phyloP scores from a whole-genome alignment of 2,888 invertebrate genomes.

The Colostygia pectinataria region DNA sequence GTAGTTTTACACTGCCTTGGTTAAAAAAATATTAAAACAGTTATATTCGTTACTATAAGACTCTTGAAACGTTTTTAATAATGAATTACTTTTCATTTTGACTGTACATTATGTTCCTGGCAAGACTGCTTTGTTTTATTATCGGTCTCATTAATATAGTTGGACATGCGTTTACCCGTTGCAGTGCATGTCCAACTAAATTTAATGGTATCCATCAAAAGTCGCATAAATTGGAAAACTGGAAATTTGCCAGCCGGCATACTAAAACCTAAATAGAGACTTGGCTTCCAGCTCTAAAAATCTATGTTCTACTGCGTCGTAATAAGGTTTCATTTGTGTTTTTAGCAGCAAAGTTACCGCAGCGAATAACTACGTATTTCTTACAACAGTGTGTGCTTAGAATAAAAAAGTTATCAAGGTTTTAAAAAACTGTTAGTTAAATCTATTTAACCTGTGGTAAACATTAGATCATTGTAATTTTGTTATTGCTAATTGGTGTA shows the following conservation, averaged over 20 bases:
- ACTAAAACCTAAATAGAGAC: slow-evolving; percentile 6
- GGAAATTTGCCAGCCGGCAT: slow-evolving; percentile 46
- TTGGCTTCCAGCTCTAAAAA: background rate
- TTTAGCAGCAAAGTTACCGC: background rate
- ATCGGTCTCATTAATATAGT: background rate
- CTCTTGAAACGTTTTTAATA: too few relatives aligned
- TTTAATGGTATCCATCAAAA: slow-evolving; percentile 59
- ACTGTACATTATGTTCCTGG: too few relatives aligned
- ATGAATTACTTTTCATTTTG: too few relatives aligned
- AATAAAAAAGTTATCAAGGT: too few relatives aligned
- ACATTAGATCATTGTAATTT: too few relatives aligned
- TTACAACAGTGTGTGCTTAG: background rate
- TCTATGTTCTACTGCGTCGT: background rate
- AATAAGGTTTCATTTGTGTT: background rate
- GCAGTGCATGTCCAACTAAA: slow-evolving; percentile 40
- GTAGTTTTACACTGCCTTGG: too few relatives aligned
- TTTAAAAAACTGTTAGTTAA: too few relatives aligned
- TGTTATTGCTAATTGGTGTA: too few relatives aligned
- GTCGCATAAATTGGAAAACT: slow-evolving; percentile 52
- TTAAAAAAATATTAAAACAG: too few relatives aligned
- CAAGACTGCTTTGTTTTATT: slow-evolving; percentile 6
- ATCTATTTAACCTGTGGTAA: too few relatives aligned
- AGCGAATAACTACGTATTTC: background rate
- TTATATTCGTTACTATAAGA: too few relatives aligned
- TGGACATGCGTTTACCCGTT: too few relatives aligned